Evolutionary conservation across 2,888 invertebrate genomes (phyloP), one percentile per base, ranked within the genome.

Genomic region (Imbricaverruca yamaguchii): DNA sequence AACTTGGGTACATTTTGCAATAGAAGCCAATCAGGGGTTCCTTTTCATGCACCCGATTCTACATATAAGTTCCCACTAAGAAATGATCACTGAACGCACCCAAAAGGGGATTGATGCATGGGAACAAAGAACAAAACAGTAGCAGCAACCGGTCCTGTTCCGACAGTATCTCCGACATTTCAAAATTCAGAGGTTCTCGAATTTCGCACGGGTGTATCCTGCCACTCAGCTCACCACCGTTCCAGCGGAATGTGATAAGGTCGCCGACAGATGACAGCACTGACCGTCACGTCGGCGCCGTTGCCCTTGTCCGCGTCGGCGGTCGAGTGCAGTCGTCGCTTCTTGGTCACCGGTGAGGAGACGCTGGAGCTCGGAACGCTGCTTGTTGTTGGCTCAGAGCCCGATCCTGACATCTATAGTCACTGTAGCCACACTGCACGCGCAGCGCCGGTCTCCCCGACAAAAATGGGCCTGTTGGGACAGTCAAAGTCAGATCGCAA

Each of bases 291-390:
- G 63, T 80, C 25, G 65, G 25, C 80, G 55, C 65, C 10, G 56
- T 56, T 65, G 18, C 61, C 80, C 65, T 39, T 65, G 18, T 53
- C 59, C 18, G 61, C 55, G 80, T 63, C 80, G 11, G 80, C 61
- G n/a, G 39, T 25, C 18, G 61, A 18, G 61, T 80, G 55, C 39
- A 80, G 55, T 15, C 63, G 61, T 80, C 80, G 80, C 63, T 56
- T 55, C 80, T 80, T 80, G 80, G 63, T 15, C 61, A 57, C 80
- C 80, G 80, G 80, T 7, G 80, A 57, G 25, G 67, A 67, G 67
- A 67, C 67, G 61, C 61, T 63, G 10, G 56, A 56, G 63, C 56
- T 80, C 63, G 80, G 80, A 18, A 65, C 61, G 56, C 55, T 63
- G 63, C 61, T 39, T 63, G 80, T 61, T 15, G 61, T 57, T 39